A percentile compares a stretch with the other conserved stretches of the same genome.
phyloP scores from a whole-genome alignment of 2,113 vertebrate species.

The Caranx ignobilis region DNA sequence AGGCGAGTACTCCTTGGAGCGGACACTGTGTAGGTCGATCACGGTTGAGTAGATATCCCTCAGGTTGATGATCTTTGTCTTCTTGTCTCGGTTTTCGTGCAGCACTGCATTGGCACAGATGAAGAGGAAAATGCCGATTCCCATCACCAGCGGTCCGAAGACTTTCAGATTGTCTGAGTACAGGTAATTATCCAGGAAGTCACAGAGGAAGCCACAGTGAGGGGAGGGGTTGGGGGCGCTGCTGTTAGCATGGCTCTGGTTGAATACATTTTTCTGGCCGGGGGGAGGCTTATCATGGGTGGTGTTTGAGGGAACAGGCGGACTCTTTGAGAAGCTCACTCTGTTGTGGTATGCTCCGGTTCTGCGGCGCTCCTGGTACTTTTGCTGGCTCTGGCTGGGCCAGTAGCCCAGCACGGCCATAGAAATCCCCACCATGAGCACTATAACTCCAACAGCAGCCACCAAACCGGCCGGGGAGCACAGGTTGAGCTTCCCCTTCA shows the following conservation, averaged over 20 bases:
- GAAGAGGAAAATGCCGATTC: constrained; percentile 98
- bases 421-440: constrained; percentile 93
- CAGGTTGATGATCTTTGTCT: constrained; percentile 98
- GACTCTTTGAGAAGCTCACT: constrained; percentile 69
- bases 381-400: constrained; percentile 86
- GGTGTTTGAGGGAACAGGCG: constrained; percentile 49
- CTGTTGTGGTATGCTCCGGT: constrained; percentile 65
- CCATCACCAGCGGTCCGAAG: constrained; percentile 97
- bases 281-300: constrained; percentile 47
- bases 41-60: constrained; percentile 98
- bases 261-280: constrained; percentile 22
- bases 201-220: constrained; percentile 86
- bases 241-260: constrained; percentile 71
- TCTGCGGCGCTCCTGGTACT: constrained; percentile 79
- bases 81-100: constrained; percentile 97
- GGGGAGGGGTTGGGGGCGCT: constrained; percentile 47
- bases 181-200: constrained; percentile 90
- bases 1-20: constrained; percentile 89
- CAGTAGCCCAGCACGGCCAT: constrained; percentile 97
- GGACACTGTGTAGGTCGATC: constrained; percentile 94
- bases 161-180: constrained; percentile 98
- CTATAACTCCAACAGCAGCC: constrained; percentile 90
- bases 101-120: constrained; percentile 98
- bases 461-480: constrained; percentile 94
- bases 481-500: constrained; percentile 96